phyloP scores from a whole-genome alignment of 2,113 vertebrate genomes.

The Indicator indicator region DNA sequence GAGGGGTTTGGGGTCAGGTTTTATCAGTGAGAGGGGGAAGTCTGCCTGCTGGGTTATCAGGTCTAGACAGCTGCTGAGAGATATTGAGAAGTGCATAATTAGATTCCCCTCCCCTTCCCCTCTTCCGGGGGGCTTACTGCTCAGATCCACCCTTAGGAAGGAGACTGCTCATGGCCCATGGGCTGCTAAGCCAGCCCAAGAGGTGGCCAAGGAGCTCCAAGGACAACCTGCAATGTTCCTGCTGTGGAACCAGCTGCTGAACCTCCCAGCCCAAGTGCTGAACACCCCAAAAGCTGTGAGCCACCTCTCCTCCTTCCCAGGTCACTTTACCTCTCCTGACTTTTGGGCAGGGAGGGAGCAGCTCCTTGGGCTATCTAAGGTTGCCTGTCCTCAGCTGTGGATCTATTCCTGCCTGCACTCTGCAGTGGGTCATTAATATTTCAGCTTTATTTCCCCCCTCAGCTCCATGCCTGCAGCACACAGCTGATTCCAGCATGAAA shows the following conservation, averaged over 20 bases:
- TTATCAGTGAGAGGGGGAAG: background rate
- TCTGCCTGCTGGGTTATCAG: background rate
- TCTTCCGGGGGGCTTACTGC: background rate
- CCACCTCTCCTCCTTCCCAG: accelerated
- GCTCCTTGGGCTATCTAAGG: background rate
- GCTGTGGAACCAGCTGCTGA: accelerated
- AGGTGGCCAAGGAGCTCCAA: accelerated
- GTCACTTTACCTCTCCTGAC: accelerated
- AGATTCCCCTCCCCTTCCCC: background rate
- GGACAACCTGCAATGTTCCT: background rate
- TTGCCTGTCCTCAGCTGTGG: slow-evolving; percentile 3
- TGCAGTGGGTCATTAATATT: slow-evolving; percentile 53
- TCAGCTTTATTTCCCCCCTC: slow-evolving; percentile 31
- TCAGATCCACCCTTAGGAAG: background rate
- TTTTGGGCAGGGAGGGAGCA: background rate
- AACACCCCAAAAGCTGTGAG: background rate
- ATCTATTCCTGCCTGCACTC: background rate
- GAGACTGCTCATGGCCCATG: accelerated
- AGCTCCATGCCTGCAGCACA: background rate
- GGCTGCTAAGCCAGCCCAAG: background rate
- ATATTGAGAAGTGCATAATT: background rate
- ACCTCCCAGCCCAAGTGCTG: background rate
- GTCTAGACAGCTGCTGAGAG: background rate
- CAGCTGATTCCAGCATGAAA: slow-evolving; percentile 35
- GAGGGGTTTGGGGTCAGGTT: background rate